A percentile compares a stretch with the other conserved stretches of the same genome.
Conservation (phyloP, 2,113 vertebrate species). For the Smithornis capensis region DNA sequence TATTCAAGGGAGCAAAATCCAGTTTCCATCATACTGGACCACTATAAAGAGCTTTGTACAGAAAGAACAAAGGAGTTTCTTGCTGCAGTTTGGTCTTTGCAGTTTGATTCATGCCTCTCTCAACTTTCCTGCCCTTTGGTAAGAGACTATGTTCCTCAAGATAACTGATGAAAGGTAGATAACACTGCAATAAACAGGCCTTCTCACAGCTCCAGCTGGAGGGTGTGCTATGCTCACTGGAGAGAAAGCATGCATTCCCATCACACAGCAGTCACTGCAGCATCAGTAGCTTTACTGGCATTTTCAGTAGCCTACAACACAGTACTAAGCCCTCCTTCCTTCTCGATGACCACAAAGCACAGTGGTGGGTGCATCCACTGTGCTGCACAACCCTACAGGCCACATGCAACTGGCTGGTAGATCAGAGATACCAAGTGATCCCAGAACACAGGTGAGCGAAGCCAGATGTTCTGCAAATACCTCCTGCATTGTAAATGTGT, state of each 20-base stretch:
- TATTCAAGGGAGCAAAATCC: background rate
- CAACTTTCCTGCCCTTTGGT: background rate
- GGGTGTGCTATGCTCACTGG: background rate
- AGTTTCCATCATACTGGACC: background rate
- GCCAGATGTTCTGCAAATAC: background rate
- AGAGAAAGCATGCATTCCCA: background rate
- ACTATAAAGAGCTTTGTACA: background rate
- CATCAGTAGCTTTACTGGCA: background rate
- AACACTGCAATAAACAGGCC: background rate
- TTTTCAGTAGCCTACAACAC: background rate
- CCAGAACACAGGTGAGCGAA: accelerated
- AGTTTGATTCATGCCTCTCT: accelerated
- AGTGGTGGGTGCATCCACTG: background rate
- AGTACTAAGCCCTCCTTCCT: background rate
- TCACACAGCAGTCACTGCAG: background rate
- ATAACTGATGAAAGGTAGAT: background rate
- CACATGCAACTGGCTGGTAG: background rate
- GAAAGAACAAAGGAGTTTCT: background rate
- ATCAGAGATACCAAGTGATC: background rate
- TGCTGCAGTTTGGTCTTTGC: background rate
- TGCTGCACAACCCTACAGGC: background rate
- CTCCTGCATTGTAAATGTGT: background rate
- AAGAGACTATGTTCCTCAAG: background rate
- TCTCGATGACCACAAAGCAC: background rate
- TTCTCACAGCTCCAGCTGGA: background rate